phyloP scores from a whole-genome alignment of 2,113 vertebrate genomes.

The Petromus typicus region DNA sequence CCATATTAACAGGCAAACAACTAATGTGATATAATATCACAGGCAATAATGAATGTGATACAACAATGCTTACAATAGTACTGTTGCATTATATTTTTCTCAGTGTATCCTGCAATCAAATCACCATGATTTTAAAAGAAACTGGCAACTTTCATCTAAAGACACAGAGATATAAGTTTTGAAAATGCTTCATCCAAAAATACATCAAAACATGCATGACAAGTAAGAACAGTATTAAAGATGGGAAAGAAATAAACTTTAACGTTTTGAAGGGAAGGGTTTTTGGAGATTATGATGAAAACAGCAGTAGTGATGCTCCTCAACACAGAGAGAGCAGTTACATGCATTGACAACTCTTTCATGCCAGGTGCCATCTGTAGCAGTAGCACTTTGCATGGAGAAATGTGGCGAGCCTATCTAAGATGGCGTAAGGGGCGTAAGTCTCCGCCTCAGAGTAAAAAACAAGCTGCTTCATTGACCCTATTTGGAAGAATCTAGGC shows the following conservation, averaged over 20 bases:
- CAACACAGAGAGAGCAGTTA: background rate
- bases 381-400: too few relatives aligned
- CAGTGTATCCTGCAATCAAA: background rate
- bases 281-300: background rate
- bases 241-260: background rate
- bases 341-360: accelerated
- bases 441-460: too few relatives aligned
- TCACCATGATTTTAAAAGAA: background rate
- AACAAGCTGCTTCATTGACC: too few relatives aligned
- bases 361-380: background rate
- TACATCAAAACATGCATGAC: background rate
- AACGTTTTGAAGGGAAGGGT: background rate
- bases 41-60: too few relatives aligned
- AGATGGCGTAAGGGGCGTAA: too few relatives aligned
- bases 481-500: too few relatives aligned
- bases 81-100: background rate
- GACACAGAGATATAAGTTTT: background rate
- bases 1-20: background rate
- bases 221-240: background rate
- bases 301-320: accelerated
- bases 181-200: background rate
- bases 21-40: too few relatives aligned
- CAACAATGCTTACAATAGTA: background rate
- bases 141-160: background rate
- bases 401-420: too few relatives aligned